These are phyloP conservation scores for Brachypteracias leptosomus DNA, from an alignment of 2,113 vertebrate species.

Conservation along the genomic window DNA sequence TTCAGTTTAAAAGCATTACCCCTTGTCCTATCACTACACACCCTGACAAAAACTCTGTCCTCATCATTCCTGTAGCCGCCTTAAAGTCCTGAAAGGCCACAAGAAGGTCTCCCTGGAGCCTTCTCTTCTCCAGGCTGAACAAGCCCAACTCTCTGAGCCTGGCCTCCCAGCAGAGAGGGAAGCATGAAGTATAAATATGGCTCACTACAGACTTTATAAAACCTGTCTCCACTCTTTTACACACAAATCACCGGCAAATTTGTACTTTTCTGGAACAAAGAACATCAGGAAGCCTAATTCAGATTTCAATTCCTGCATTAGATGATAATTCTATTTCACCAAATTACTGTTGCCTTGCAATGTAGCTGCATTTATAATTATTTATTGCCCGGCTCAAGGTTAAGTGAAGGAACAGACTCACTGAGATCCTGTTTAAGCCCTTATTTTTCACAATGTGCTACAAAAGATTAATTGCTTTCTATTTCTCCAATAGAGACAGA, in stretches of 20 bases:
- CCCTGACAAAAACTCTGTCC: too few relatives aligned
- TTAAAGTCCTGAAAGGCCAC: too few relatives aligned
- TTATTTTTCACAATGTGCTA: constrained; percentile 18
- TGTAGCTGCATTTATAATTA: constrained; percentile 29
- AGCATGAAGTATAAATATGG: too few relatives aligned
- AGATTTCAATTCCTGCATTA: constrained; percentile 30
- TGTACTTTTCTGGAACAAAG: neutral
- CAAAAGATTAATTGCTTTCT: constrained; percentile 43
- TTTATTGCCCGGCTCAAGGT: constrained; percentile 48
- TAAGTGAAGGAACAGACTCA: constrained; percentile 28
- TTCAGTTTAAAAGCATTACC: too few relatives aligned
- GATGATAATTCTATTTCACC: constrained; percentile 29
- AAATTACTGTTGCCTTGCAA: neutral
- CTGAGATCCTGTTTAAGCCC: constrained; percentile 2
- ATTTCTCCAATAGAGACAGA: constrained; percentile 1
- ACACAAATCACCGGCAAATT: neutral
- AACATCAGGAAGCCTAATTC: neutral
- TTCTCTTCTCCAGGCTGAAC: too few relatives aligned
- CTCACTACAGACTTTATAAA: neutral
- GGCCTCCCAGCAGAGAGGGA: too few relatives aligned
- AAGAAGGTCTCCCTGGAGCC: too few relatives aligned
- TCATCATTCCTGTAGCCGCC: too few relatives aligned
- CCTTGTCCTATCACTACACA: too few relatives aligned
- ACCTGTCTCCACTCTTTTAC: neutral
- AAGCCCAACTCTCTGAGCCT: too few relatives aligned